Conservation (phyloP, 2,797 vertebrate species). For the Pipistrellus kuhlii region DNA sequence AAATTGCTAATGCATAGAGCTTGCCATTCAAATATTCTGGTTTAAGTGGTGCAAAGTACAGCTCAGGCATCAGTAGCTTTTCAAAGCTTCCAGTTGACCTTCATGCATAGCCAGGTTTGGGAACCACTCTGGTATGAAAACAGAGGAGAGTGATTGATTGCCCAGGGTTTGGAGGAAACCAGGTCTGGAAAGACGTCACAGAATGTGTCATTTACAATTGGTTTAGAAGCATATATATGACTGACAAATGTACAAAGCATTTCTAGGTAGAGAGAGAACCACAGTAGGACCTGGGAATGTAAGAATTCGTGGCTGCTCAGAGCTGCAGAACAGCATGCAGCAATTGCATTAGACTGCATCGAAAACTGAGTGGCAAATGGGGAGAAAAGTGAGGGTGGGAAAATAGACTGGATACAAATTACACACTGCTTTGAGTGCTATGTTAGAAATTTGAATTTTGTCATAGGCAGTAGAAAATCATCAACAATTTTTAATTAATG, state of each 20-base stretch:
- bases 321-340: too few relatives aligned
- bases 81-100: not conserved
- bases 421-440: not conserved
- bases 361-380: not conserved
- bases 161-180: not conserved
- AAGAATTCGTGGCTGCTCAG: not conserved
- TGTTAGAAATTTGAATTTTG: not conserved
- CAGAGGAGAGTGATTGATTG: not conserved
- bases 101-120: not conserved
- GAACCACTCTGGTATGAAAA: not conserved
- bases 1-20: not conserved
- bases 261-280: not conserved
- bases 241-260: not conserved
- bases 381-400: not conserved
- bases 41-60: not conserved
- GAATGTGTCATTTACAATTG: not conserved
- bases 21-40: not conserved
- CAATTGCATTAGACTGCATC: not conserved
- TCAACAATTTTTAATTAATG: slow-evolving; percentile 32
- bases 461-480: slow-evolving; percentile 19
- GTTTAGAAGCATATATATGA: not conserved
- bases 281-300: too few relatives aligned
- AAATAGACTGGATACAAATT: not conserved
- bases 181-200: not conserved
- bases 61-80: not conserved